These are phyloP conservation scores for Melitaea cinxia DNA, from an alignment of 1,140 invertebrate species.

Conservation along the genomic window DNA sequence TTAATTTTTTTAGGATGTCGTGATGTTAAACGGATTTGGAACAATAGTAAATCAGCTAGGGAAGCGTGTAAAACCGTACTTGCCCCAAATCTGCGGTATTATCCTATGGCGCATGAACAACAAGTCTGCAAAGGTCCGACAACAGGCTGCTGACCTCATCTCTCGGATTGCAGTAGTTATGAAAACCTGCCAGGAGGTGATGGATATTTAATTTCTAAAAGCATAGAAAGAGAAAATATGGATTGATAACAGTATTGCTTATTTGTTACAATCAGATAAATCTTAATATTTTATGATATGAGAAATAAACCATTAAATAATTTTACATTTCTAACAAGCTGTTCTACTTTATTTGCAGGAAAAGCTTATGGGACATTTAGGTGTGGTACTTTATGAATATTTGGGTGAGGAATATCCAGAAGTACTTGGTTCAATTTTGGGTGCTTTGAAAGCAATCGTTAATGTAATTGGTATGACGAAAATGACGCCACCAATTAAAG, in stretches of 20 bases:
- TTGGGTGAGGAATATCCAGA: slow-evolving; percentile 99
- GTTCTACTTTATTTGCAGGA: slow-evolving; percentile 84
- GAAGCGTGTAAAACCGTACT: slow-evolving; percentile 98
- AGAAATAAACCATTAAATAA: too few species aligned
- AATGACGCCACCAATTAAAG: slow-evolving; percentile 99
- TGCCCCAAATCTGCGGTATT: slow-evolving; percentile 99
- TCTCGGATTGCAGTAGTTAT: slow-evolving; percentile 99
- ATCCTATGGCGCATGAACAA: slow-evolving; percentile 99
- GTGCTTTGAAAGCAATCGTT: slow-evolving; percentile 98
- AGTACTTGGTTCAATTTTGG: slow-evolving; percentile 98
- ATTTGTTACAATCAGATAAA: too few species aligned
- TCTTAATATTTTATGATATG: too few species aligned
- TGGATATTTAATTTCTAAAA: slow-evolving; percentile 32
- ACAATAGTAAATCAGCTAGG: slow-evolving; percentile 99
- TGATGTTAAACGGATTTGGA: slow-evolving; percentile 99
- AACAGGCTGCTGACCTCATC: slow-evolving; percentile 99
- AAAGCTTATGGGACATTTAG: slow-evolving; percentile 99
- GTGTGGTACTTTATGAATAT: slow-evolving; percentile 99
- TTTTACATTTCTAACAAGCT: too few species aligned
- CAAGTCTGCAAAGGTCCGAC: slow-evolving; percentile 99
- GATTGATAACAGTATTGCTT: too few species aligned
- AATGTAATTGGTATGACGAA: slow-evolving; percentile 99
- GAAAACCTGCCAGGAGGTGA: slow-evolving; percentile 98
- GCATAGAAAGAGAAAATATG: too few species aligned
- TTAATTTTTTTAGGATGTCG: slow-evolving; percentile 90